Evolutionary conservation across 1,140 invertebrate species (phyloP), one percentile per base, ranked within the genome.

Genomic region (Yoshiicerus persimilis): DNA sequence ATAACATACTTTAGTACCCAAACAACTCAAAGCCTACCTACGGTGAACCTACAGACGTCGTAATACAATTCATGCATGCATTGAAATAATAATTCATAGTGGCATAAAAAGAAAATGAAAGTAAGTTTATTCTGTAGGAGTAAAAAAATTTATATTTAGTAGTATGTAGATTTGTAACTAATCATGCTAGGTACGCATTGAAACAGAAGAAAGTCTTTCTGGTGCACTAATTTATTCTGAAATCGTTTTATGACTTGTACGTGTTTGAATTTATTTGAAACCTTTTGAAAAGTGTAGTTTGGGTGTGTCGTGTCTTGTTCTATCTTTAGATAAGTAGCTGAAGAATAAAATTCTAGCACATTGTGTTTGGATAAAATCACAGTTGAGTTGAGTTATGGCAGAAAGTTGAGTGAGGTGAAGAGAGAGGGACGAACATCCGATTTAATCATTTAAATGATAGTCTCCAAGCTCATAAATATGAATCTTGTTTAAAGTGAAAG

Each of bases 371-470:
- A 80, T 80, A 80, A 36, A 32, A 80, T 80, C 75, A 20, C 20
- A 56, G 41, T 20, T 47, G 41, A 47, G 30, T 80, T 80, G 75
- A 80, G n/a, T 80, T 80, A 80, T 80, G 20, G 34, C 16, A 38
- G 1, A 11, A 36, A 80, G 20, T 36, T 16, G 75, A 80, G 32
- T 34, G 32, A 80, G 75, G 75, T 80, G 75, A 80, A 80, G 34
- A 80, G n/a, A 9, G 75, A 32, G 32, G 75, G 75, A 80, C n/a
- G 16, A 80, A 34, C 75, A 36, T 80, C 75, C 30, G 75, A 80
- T 80, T 80, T 80, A 80, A 80, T 80, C 75, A 80, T 80, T 80
- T 80, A 80, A 80, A 80, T 80, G 75, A 38, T 38, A 80, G 30
- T 80, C 32, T 38, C 32, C 2, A 16, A 38, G 75, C 34, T 80